Percentiles rank a stretch among this genome's conserved stretches.
phyloP scores from a whole-genome alignment of 2,113 vertebrate genomes.

The Bubo blakistoni region DNA sequence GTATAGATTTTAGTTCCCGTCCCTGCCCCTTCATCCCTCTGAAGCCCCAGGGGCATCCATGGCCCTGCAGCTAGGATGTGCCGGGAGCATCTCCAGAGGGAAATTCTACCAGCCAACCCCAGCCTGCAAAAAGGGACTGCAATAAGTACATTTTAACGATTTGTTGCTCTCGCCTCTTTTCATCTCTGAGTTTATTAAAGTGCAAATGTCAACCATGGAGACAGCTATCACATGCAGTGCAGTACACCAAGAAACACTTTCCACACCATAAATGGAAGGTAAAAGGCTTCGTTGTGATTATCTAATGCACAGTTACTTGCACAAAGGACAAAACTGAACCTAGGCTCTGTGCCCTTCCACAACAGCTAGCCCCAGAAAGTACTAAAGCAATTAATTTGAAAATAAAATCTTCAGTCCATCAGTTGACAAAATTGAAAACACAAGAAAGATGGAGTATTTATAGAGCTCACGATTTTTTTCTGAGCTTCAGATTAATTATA shows the following conservation, averaged over 20 bases:
- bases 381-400: not conserved
- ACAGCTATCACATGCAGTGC: conserved; percentile 57
- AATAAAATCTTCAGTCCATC: not conserved
- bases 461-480: not conserved
- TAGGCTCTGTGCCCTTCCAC: not conserved
- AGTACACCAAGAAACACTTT: conserved; percentile 35
- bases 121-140: not conserved
- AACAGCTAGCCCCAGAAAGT: not conserved
- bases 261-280: conserved; percentile 37
- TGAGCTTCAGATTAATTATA: not conserved
- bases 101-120: not conserved
- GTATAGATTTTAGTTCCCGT: not conserved
- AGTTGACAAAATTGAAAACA: not conserved
- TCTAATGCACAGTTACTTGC: conserved; percentile 9
- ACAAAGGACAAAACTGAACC: conserved; percentile 69
- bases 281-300: conserved; percentile 31
- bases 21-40: not conserved
- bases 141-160: not conserved
- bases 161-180: conserved; percentile 35
- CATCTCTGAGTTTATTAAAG: conserved; percentile 64
- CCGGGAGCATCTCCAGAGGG: not conserved
- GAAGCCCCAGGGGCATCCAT: not conserved
- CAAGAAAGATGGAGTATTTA: not conserved
- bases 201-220: conserved; percentile 62
- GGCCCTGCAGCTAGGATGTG: fast-evolving